phyloP scores from a whole-genome alignment of 2,113 vertebrate species.

The Ameiurus melas region DNA sequence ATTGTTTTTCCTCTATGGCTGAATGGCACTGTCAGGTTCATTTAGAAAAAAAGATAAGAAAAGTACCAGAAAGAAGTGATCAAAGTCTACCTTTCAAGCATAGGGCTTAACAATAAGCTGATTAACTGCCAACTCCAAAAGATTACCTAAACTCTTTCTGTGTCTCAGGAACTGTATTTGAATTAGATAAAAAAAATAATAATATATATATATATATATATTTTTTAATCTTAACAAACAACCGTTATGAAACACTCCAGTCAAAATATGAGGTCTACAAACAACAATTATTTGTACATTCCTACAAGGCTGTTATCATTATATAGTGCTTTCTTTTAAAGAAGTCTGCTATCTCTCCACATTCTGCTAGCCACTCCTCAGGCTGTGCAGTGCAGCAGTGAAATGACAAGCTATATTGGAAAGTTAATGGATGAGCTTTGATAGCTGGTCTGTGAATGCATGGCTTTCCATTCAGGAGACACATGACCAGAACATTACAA shows the following conservation, averaged over 20 bases:
- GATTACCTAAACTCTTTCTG: background rate
- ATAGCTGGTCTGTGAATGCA: conserved; percentile 10
- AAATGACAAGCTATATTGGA: conserved; percentile 10
- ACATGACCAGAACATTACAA: conserved; percentile 37
- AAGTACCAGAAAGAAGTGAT: conserved; percentile 18
- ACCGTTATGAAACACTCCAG: background rate
- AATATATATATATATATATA: no score
- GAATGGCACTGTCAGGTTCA: conserved; percentile 2
- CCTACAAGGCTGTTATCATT: conserved; percentile 21
- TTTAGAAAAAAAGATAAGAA: background rate
- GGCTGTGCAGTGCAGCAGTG: background rate
- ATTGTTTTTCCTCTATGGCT: background rate
- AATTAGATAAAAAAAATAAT: conserved; percentile 1
- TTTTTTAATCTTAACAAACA: conserved; percentile 11
- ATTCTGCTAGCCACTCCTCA: background rate
- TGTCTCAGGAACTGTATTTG: background rate
- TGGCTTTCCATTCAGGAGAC: conserved; percentile 26
- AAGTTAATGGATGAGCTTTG: conserved; percentile 41
- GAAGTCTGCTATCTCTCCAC: conserved; percentile 11
- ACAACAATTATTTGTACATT: conserved; percentile 10
- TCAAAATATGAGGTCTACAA: conserved; percentile 22
- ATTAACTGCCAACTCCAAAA: conserved; percentile 10
- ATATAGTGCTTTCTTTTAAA: conserved; percentile 21
- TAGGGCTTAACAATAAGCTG: conserved; percentile 9
- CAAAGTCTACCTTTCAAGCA: conserved; percentile 24